Evolutionary conservation across 2,888 invertebrate species (phyloP).

Genomic region (Philereme transversata): DNA sequence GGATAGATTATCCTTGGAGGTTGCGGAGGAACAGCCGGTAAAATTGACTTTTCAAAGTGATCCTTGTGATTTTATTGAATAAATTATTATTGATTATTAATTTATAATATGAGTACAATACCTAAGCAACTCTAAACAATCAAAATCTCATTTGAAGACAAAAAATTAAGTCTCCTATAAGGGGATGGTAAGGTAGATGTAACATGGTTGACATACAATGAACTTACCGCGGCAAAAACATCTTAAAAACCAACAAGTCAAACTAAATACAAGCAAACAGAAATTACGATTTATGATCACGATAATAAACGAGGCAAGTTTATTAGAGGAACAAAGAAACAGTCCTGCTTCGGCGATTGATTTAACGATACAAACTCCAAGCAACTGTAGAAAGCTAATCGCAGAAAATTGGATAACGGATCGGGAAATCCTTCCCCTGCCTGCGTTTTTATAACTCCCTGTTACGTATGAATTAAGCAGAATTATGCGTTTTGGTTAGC

Average conservation of each 20-base stretch:
- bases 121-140: no score
- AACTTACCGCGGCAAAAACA: slow-evolving; percentile 28
- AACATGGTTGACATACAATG: no score
- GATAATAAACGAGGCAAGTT: slow-evolving; percentile 9
- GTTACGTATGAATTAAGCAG: slow-evolving; percentile 20
- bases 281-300: slow-evolving; percentile 16
- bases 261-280: neutral
- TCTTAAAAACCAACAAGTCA: slow-evolving; percentile 4
- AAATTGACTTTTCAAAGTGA: no score
- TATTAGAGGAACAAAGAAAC: slow-evolving; percentile 11
- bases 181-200: no score
- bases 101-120: no score
- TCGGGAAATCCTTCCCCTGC: slow-evolving; percentile 31
- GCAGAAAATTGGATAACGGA: slow-evolving; percentile 20
- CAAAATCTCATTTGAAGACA: no score
- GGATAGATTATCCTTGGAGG: no score
- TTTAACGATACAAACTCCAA: slow-evolving; percentile 13
- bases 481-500: slow-evolving; percentile 7
- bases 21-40: no score
- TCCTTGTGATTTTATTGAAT: no score
- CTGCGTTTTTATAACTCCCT: slow-evolving; percentile 16
- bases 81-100: no score
- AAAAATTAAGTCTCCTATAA: no score
- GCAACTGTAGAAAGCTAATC: slow-evolving; percentile 20
- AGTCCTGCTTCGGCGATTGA: slow-evolving; percentile 18